A percentile compares a stretch with the other conserved stretches of the same genome.
Evolutionary conservation across 2,888 invertebrate species (phyloP).

Genomic region (Arctia plantaginis): DNA sequence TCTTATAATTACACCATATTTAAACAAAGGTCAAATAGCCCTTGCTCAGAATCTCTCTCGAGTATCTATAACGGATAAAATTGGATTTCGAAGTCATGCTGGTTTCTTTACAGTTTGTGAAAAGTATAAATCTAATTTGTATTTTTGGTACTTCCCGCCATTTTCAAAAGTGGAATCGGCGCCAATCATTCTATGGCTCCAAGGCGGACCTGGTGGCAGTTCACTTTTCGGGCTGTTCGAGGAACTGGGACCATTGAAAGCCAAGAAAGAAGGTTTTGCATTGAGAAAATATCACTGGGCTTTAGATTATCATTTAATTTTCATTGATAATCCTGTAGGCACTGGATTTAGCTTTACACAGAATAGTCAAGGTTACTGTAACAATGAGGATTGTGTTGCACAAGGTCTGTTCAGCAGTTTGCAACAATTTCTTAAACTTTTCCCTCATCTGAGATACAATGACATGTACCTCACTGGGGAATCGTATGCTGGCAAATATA

Average conservation of each 20-base stretch:
- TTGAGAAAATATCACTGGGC: slow-evolving; percentile 86
- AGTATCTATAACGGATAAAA: slow-evolving; percentile 68
- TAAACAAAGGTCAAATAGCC: slow-evolving; percentile 81
- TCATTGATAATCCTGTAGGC: slow-evolving; percentile 89
- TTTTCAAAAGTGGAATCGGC: slow-evolving; percentile 71
- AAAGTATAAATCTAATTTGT: slow-evolving; percentile 85
- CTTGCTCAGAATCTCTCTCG: slow-evolving; percentile 77
- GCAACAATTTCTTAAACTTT: slow-evolving; percentile 87
- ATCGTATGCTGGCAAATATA: slow-evolving; percentile 87
- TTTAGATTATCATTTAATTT: slow-evolving; percentile 85
- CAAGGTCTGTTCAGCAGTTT: slow-evolving; percentile 82
- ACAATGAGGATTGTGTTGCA: slow-evolving; percentile 85
- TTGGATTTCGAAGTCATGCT: slow-evolving; percentile 84
- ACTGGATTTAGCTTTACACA: slow-evolving; percentile 89
- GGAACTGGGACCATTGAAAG: slow-evolving; percentile 87
- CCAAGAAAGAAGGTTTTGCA: slow-evolving; percentile 70
- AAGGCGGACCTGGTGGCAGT: slow-evolving; percentile 87
- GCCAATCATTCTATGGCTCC: slow-evolving; percentile 86
- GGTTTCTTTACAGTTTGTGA: slow-evolving; percentile 88
- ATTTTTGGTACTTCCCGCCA: slow-evolving; percentile 89
- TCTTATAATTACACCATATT: slow-evolving; percentile 86
- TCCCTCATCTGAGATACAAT: slow-evolving; percentile 82
- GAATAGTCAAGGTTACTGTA: slow-evolving; percentile 82
- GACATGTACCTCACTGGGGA: slow-evolving; percentile 88
- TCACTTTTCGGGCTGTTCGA: slow-evolving; percentile 85